Percentiles rank a stretch among this genome's conserved stretches.
These are phyloP conservation scores for Halictus ligatus DNA, from an alignment of 2,888 invertebrate genomes.

Conservation along the genomic window DNA sequence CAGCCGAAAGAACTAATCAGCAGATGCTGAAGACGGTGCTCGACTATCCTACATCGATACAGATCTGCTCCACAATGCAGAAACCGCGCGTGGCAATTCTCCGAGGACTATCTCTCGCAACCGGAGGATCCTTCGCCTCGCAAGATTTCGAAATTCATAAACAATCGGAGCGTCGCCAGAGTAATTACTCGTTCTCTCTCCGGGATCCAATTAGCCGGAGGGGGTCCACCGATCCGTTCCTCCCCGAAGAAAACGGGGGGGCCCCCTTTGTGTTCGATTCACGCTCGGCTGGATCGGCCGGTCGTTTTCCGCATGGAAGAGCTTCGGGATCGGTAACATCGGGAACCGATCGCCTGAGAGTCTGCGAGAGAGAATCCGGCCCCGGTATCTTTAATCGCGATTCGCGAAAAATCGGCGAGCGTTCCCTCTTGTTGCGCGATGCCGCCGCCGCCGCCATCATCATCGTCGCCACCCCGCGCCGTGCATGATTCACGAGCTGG, in stretches of 20 bases:
- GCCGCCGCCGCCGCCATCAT: background rate
- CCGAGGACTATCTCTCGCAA: background rate
- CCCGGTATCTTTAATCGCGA: background rate
- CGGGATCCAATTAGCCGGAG: conserved; percentile 13
- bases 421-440: background rate
- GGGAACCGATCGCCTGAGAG: background rate
- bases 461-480: background rate
- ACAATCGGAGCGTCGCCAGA: conserved; percentile 27
- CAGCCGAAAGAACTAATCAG: background rate
- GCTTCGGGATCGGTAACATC: conserved; percentile 25
- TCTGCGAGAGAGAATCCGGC: background rate
- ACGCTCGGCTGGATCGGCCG: conserved; percentile 15
- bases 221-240: conserved; percentile 5
- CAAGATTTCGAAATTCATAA: background rate
- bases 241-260: conserved; percentile 1
- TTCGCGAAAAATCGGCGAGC: background rate
- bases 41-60: background rate
- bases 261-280: conserved; percentile 39
- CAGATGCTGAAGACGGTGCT: background rate
- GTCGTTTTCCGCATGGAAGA: conserved; percentile 48
- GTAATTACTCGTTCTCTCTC: conserved; percentile 20
- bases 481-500: conserved; percentile 14
- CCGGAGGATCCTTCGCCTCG: background rate
- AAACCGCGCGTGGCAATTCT: background rate
- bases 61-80: background rate